A percentile compares a stretch with the other conserved stretches of the same genome.
phyloP scores from a whole-genome alignment of 2,797 vertebrate species.

The Rallus crepitans region DNA sequence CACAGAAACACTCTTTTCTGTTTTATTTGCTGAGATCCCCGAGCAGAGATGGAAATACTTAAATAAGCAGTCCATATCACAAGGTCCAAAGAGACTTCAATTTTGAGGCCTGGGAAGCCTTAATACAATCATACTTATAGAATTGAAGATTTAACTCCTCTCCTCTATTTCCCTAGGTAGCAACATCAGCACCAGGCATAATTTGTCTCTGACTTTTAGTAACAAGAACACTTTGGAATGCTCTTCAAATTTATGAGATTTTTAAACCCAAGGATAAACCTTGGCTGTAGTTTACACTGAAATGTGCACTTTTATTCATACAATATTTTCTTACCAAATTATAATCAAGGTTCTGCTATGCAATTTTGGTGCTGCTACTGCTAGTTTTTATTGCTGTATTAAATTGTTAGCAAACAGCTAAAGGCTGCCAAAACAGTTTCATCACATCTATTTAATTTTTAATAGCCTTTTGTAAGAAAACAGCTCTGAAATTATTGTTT shows the following conservation, averaged over 20 bases:
- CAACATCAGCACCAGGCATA: slow-evolving; percentile 26
- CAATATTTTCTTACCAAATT: slow-evolving; percentile 56
- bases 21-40: background rate
- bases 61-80: background rate
- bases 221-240: slow-evolving; percentile 31
- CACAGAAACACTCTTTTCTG: background rate
- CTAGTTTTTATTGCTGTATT: slow-evolving; percentile 53
- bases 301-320: slow-evolving; percentile 17
- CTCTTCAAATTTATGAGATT: slow-evolving; percentile 56
- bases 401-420: slow-evolving; percentile 52
- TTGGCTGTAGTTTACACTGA: background rate
- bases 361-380: slow-evolving; percentile 42
- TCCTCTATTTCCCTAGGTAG: background rate
- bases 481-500: slow-evolving; percentile 33
- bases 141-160: background rate
- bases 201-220: slow-evolving; percentile 39
- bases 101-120: background rate
- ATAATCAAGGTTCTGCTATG: slow-evolving; percentile 56
- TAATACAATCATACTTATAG: background rate
- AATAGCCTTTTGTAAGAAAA: slow-evolving; percentile 31
- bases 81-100: background rate
- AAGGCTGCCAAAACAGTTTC: slow-evolving; percentile 57
- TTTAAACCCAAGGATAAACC: slow-evolving; percentile 61
- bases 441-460: slow-evolving; percentile 48
- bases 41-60: background rate